These are phyloP conservation scores for Seriola aureovittata DNA, from an alignment of 2,113 vertebrate species.

Conservation along the genomic window DNA sequence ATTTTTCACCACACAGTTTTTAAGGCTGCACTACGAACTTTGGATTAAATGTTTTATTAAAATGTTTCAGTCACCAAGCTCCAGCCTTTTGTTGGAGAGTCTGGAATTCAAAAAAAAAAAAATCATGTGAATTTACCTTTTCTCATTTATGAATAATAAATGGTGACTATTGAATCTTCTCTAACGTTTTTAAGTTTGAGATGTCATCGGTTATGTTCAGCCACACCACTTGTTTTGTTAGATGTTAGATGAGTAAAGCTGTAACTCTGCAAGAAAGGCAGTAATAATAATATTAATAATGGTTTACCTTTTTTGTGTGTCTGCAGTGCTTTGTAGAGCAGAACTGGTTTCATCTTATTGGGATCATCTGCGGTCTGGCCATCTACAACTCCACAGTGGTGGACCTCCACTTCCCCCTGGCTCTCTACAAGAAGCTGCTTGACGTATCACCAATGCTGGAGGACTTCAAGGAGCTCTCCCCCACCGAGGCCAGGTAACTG, in stretches of 20 bases:
- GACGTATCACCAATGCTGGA: conserved; percentile 89
- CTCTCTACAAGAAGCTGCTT: conserved; percentile 95
- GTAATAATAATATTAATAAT: neutral
- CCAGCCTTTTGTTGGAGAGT: too few relatives aligned
- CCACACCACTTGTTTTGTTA: too few relatives aligned
- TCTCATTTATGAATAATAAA: too few relatives aligned
- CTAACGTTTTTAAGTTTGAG: neutral
- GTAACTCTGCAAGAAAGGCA: neutral
- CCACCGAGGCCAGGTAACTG: conserved; percentile 93
- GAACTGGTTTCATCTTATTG: conserved; percentile 98
- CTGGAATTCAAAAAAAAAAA: too few relatives aligned
- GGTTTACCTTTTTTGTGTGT: neutral
- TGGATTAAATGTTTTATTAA: too few relatives aligned
- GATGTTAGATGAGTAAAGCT: neutral
- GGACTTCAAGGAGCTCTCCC: conserved; percentile 95
- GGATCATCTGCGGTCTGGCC: conserved; percentile 95
- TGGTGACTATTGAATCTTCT: neutral
- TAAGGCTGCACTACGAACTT: too few relatives aligned
- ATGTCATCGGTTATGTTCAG: too few relatives aligned
- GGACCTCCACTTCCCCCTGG: conserved; percentile 96
- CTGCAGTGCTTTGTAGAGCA: conserved; percentile 96
- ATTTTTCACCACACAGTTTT: too few relatives aligned
- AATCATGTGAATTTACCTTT: too few relatives aligned
- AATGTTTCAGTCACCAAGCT: too few relatives aligned
- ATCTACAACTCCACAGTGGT: conserved; percentile 98